These are phyloP conservation scores for Blastobasis adustella DNA, from an alignment of 2,888 invertebrate genomes.

Conservation along the genomic window DNA sequence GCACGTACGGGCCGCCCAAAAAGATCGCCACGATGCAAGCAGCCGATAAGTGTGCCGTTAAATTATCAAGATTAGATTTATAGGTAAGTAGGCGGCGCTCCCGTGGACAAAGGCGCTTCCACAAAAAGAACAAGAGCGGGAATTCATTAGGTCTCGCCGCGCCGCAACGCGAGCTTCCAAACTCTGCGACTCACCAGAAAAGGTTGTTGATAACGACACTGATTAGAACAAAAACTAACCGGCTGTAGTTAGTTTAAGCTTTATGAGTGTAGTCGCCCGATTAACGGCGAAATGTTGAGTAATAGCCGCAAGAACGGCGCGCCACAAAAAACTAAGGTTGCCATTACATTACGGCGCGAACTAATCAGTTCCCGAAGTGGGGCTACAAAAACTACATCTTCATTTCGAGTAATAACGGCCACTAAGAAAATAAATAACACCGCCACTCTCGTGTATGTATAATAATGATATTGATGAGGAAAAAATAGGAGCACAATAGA, in stretches of 20 bases:
- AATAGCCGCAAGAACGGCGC: slow-evolving; percentile 33
- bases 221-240: too few species aligned
- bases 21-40: slow-evolving; percentile 2
- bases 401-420: slow-evolving; percentile 54
- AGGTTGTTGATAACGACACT: too few species aligned
- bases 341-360: slow-evolving; percentile 39
- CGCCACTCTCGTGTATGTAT: slow-evolving; percentile 46
- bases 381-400: slow-evolving; percentile 55
- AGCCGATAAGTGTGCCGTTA: slow-evolving; percentile 4
- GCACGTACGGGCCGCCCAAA: background rate
- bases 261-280: slow-evolving; percentile 22
- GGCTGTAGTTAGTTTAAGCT: slow-evolving; percentile 2
- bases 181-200: too few species aligned
- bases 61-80: slow-evolving; percentile 1
- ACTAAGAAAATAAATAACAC: slow-evolving; percentile 56
- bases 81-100: slow-evolving; percentile 4
- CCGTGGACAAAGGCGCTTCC: background rate
- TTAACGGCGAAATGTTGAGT: slow-evolving; percentile 24
- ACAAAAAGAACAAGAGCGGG: background rate
- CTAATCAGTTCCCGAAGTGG: slow-evolving; percentile 46
- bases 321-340: slow-evolving; percentile 43
- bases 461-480: slow-evolving; percentile 29
- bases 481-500: slow-evolving; percentile 19
- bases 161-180: too few species aligned
- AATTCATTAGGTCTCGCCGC: too few species aligned